These are phyloP conservation scores for Pristionchus arcanus DNA, from an alignment of 2,888 invertebrate species.

Conservation along the genomic window DNA sequence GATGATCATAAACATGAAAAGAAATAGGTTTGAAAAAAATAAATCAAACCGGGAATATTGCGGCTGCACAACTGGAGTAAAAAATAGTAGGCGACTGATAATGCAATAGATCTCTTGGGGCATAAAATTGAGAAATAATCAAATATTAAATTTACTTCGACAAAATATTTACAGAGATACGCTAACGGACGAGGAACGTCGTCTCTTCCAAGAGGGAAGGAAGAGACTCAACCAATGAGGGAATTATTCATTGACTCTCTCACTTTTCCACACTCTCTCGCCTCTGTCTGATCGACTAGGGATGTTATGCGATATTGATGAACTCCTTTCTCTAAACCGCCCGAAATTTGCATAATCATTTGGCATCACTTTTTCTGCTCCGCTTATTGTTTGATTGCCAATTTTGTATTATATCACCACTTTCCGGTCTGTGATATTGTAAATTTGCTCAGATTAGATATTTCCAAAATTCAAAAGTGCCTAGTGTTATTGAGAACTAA, in stretches of 20 bases:
- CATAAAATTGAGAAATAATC: no score
- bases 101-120: no score
- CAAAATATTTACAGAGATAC: neutral
- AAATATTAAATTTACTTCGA: no score
- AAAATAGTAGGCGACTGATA: no score
- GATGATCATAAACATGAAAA: no score
- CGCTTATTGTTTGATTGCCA: neutral
- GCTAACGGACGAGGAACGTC: slow-evolving; percentile 42
- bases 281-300: neutral
- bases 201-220: slow-evolving; percentile 36
- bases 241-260: neutral
- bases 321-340: neutral
- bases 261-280: neutral
- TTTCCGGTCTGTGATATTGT: slow-evolving; percentile 24
- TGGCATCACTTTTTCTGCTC: neutral
- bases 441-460: neutral
- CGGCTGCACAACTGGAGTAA: no score
- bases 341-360: neutral
- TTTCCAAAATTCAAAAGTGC: neutral
- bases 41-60: no score
- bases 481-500: neutral
- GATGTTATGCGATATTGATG: neutral
- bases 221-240: neutral
- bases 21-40: no score
- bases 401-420: neutral